Base-by-base conservation (phyloP, 2,797 vertebrate genomes). In the Cirrhinus mrigala region DNA sequence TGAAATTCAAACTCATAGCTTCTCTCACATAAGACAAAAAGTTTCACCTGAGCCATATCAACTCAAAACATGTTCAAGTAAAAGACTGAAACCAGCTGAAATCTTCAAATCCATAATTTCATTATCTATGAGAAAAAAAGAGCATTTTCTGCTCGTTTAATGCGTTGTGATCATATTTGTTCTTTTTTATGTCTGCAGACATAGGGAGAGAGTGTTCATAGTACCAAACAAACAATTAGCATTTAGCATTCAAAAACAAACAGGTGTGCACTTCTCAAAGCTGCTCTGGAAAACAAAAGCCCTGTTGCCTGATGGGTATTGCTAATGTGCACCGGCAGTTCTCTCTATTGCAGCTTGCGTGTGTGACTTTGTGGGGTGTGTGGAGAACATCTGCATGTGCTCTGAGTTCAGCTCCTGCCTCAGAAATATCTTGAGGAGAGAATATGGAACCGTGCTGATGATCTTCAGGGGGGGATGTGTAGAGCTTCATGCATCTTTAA, bases 401-500 rank as follows among this genome's bases (percentile, higher is more conserved):
- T 85, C 11, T 1, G 27, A 44, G 64, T 60, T 84, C 52, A 48
- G 69, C n/a, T 29, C 6, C 56, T 62, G 6, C 16, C 9, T 60
- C 70, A 64, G 18, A 33, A 62, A 46, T 16, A 4, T 33, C 46
- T 33, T 58, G 50, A 56, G 50, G 56, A 60, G 77, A 80, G 56
- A 85, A 79, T 85, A 60, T 73, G 54, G 40, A 85, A 79, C 64
- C 66, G 0, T 73, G 66, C 66, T 85, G 75, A 85, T 80, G 68
- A 80, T 50, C 77, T 73, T 73, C 46, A 46, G 66, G 64, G 66
- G 64, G 44, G 75, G 54, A 73, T 44, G 69, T 74, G 77, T 27
- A 58, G 68, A 27, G 84, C 76, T 80, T 85, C 84, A 85, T 85
- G 46, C 77, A 85, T 85, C 68, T 85, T 85, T 85, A 80, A 85